These are phyloP conservation scores for Halocaridina rubra DNA, from an alignment of 2,888 invertebrate species.

Conservation along the genomic window DNA sequence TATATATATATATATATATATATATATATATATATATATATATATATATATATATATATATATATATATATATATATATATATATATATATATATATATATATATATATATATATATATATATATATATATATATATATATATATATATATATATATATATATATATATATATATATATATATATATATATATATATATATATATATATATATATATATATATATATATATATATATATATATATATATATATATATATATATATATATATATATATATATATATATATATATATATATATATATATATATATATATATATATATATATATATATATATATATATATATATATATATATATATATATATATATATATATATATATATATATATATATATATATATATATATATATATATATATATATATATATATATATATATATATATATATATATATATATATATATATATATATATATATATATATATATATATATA, in stretches of 20 bases:
- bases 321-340: not conserved
- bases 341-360: not conserved
- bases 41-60: not conserved
- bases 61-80: not conserved
- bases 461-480: not conserved
- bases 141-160: not conserved
- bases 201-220: not conserved
- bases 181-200: not conserved
- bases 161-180: not conserved
- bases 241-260: not conserved
- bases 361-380: not conserved
- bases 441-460: not conserved
- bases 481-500: not conserved
- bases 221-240: not conserved
- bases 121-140: not conserved
- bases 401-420: not conserved
- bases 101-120: not conserved
- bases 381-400: not conserved
- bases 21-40: not conserved
- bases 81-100: not conserved
- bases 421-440: not conserved
- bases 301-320: not conserved
- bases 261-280: not conserved
- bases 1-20: not conserved
- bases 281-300: not conserved